phyloP scores from a whole-genome alignment of 1,140 invertebrate species.

The Trichogramma pretiosum region DNA sequence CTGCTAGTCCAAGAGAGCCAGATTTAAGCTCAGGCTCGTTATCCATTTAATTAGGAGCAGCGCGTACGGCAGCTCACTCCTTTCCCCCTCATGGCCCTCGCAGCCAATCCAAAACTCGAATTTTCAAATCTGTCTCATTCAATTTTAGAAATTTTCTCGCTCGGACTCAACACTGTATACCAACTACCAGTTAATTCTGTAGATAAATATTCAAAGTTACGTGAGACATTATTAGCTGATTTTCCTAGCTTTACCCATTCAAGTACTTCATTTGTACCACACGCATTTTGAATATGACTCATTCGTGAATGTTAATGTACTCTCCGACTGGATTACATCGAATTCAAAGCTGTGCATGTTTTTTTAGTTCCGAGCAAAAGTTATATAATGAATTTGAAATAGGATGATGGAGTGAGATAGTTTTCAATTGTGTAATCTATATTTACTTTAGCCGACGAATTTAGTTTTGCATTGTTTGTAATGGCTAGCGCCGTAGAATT shows the following conservation, averaged over 20 bases:
- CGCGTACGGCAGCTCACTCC: background rate
- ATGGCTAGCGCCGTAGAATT: no score
- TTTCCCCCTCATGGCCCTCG: conserved; percentile 1
- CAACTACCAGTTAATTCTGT: conserved; percentile 1
- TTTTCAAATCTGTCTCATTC: no score
- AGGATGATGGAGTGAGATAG: background rate
- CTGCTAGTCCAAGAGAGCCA: conserved; percentile 11
- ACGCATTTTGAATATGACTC: no score
- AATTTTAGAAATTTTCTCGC: background rate
- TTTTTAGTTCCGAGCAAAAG: background rate
- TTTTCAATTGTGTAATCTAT: no score
- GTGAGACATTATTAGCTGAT: no score
- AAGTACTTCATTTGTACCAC: no score
- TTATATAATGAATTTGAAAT: conserved; percentile 1
- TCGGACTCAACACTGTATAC: background rate
- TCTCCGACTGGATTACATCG: no score
- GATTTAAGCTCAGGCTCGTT: conserved; percentile 18
- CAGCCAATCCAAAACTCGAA: conserved; percentile 18
- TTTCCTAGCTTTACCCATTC: no score
- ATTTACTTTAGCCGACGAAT: no score
- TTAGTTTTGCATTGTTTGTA: no score
- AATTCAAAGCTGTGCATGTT: background rate
- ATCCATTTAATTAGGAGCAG: conserved; percentile 20
- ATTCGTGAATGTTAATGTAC: no score
- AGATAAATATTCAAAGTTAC: conserved; percentile 18